A percentile compares a stretch with the other conserved stretches of the same genome.
Evolutionary conservation across 2,888 invertebrate genomes (phyloP).

Genomic region (Petrolisthes cinctipes): DNA sequence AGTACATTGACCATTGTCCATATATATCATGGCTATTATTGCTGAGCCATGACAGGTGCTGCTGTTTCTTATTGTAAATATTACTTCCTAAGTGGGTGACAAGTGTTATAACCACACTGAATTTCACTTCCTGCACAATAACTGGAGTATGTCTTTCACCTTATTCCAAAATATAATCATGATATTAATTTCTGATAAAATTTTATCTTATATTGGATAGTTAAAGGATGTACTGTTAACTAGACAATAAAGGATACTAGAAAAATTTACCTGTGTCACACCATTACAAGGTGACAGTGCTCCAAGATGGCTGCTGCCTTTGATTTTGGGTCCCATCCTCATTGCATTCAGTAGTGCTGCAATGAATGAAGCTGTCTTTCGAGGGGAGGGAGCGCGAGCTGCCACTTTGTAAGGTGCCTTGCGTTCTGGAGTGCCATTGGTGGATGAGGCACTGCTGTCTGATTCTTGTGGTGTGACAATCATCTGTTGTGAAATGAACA

Average conservation of each 20-base stretch:
- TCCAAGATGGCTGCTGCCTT: constrained; percentile 23
- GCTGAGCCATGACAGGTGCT: too few relatives aligned
- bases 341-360: constrained; percentile 62
- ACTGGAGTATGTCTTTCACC: too few relatives aligned
- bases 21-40: too few relatives aligned
- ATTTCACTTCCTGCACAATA: too few relatives aligned
- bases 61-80: too few relatives aligned
- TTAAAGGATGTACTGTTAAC: too few relatives aligned
- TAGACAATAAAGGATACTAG: neutral
- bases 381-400: constrained; percentile 51
- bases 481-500: constrained; percentile 46
- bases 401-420: constrained; percentile 52
- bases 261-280: constrained; percentile 20
- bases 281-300: constrained; percentile 15
- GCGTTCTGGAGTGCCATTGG: constrained; percentile 62
- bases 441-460: constrained; percentile 64
- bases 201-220: too few relatives aligned
- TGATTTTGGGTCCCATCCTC: constrained; percentile 47
- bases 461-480: constrained; percentile 65
- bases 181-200: too few relatives aligned
- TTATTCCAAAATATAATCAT: too few relatives aligned
- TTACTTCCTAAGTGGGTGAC: too few relatives aligned
- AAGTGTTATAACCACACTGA: too few relatives aligned
- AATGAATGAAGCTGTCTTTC: constrained; percentile 64
- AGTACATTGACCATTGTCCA: too few relatives aligned